Evolutionary conservation across 1,140 invertebrate species (phyloP).

Genomic region (Cotesia vestalis): DNA sequence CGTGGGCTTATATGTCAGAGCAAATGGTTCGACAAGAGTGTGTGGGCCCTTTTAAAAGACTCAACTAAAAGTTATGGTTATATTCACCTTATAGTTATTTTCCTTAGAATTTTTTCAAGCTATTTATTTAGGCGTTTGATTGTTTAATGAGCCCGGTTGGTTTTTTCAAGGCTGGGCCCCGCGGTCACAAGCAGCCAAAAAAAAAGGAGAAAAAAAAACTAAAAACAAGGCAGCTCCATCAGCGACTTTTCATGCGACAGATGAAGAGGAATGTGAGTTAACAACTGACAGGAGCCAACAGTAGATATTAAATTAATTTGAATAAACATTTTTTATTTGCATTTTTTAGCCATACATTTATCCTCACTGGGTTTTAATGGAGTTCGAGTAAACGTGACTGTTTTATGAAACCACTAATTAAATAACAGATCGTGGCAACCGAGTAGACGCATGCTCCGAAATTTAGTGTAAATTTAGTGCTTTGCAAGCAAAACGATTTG

Average conservation of each 20-base stretch:
- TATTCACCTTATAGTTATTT: neutral
- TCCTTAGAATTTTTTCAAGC: conserved; percentile 13
- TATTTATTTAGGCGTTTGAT: conserved; percentile 51
- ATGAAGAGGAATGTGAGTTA: conserved; percentile 9
- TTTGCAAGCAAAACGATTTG: conserved; percentile 18
- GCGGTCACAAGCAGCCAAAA: neutral
- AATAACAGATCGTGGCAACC: conserved; percentile 1
- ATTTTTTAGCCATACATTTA: neutral
- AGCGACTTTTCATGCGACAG: conserved; percentile 17
- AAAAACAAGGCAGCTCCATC: neutral
- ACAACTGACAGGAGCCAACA: neutral
- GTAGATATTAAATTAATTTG: conserved; percentile 10
- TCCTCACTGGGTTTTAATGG: neutral
- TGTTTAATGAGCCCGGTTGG: conserved; percentile 47
- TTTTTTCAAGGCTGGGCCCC: conserved; percentile 44
- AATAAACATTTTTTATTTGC: conserved; percentile 27
- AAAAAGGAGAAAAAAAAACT: conserved; percentile 1
- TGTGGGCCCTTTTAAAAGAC: neutral
- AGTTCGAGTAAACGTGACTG: conserved; percentile 24
- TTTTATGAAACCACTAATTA: conserved; percentile 20
- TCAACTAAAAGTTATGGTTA: too few relatives aligned
- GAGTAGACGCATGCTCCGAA: neutral
- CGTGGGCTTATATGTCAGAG: too few relatives aligned
- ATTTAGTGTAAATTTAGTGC: conserved; percentile 14
- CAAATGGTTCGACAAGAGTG: neutral